Base-by-base conservation (phyloP, 2,888 invertebrate genomes). In the Caenorhabditis becei region DNA sequence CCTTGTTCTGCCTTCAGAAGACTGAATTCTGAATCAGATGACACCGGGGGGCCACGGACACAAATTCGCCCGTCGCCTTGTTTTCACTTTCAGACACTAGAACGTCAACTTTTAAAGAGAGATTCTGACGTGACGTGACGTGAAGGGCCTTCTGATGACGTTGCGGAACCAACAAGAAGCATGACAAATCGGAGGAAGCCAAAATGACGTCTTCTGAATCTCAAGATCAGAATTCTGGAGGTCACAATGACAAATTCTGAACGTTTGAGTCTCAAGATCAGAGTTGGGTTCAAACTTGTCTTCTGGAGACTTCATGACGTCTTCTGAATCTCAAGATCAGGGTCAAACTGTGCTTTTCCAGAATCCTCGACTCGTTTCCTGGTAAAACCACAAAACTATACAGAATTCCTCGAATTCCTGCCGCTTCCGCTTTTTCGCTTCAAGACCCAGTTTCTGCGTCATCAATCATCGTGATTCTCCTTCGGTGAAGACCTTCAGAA, bases 401-500 rank as follows among this genome's bases (percentile, higher is more conserved):
- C 18, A 16, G 26, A 23, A 53, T 53, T 53, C 53, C 53, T 10
- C 26, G 53, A 53, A 53, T 53, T 53, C 53, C 26, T 5, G 10
- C 44, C 44, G 18, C 7, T n/a, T n/a, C 51, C 51, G 51, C 18
- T 16, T 11, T 14, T 23, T 53, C 24, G 7, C 16, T 53, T 16
- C 26, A 23, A 20, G 53, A 53, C 26, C 53, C 53, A 53, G 53
- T 53, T 53, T 26, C 23, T 8, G 1, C 4, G 14, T 26, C 53
- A 53, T 53, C 53, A 5, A 23, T 53, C 53, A 53, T 23, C 26
- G 24, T 53, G 26, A 11, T 20, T 41, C 41, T 41, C 14, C 41
- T 41, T 41, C 41, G 41, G 41, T 41, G 41, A 41, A 41, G 41
- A n/a, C n/a, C n/a, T n/a, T n/a, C n/a, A n/a, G n/a, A 41, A 10